Percentiles rank a stretch among this genome's conserved stretches.
Evolutionary conservation across 2,113 vertebrate genomes (phyloP).

Genomic region (Natator depressus): DNA sequence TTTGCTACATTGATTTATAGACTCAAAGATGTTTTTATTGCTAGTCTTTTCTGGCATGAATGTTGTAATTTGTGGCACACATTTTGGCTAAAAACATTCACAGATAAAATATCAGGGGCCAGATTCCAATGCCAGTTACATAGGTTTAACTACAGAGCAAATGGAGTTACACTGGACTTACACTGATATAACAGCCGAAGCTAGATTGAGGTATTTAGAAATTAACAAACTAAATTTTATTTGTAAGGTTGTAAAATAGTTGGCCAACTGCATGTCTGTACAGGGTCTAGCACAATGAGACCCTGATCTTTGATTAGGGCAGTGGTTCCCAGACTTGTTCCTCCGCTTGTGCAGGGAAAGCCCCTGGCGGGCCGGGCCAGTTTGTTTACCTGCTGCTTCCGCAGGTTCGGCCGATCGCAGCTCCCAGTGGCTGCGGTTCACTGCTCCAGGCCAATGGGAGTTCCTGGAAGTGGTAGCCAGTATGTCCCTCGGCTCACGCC

Average conservation of each 20-base stretch:
- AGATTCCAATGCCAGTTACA: background rate
- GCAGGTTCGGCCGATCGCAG: too few relatives aligned
- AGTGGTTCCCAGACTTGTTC: too few relatives aligned
- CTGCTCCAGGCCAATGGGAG: too few relatives aligned
- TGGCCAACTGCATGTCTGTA: background rate
- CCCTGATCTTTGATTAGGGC: too few relatives aligned
- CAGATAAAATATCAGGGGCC: background rate
- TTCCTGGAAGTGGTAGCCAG: too few relatives aligned
- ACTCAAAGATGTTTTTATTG: background rate
- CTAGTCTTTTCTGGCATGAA: slow-evolving; percentile 21
- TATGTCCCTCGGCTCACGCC: too few relatives aligned
- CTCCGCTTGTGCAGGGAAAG: too few relatives aligned
- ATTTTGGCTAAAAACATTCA: background rate
- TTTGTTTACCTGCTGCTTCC: too few relatives aligned
- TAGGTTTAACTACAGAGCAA: background rate
- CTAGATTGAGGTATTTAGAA: background rate
- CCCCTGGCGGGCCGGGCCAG: too few relatives aligned
- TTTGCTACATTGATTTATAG: slow-evolving; percentile 14
- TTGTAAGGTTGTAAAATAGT: background rate
- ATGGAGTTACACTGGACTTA: background rate
- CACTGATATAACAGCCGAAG: background rate
- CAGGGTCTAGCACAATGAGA: background rate
- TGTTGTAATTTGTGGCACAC: background rate
- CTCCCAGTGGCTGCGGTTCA: too few relatives aligned
- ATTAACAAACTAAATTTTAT: background rate